Conservation (phyloP, 2,113 vertebrate genomes). For the Columba livia region DNA sequence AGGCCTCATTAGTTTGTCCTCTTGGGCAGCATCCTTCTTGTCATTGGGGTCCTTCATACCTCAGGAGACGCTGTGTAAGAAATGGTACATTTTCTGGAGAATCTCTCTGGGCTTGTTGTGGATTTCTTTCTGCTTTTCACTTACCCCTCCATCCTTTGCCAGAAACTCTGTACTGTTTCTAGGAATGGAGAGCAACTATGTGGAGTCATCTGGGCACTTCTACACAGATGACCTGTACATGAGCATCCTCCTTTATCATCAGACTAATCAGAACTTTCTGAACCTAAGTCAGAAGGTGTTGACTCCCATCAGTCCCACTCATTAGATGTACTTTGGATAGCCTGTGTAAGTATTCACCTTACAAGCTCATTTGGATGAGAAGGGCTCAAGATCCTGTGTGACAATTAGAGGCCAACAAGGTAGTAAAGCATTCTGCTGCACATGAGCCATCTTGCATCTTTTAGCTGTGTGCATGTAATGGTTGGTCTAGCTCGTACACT, state of each 20-base stretch:
- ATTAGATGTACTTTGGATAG: neutral
- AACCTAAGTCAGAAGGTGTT: neutral
- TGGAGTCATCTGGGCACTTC: neutral
- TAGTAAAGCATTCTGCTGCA: neutral
- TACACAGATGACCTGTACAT: neutral
- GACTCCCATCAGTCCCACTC: neutral
- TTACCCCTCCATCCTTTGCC: neutral
- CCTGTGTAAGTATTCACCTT: neutral
- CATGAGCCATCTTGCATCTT: neutral
- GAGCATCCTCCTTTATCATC: neutral
- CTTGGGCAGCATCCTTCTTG: neutral
- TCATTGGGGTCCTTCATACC: neutral
- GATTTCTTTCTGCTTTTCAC: neutral
- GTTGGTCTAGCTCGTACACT: neutral
- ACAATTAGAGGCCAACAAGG: neutral
- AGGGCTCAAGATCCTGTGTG: neutral
- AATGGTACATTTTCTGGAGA: neutral
- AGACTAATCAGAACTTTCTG: neutral
- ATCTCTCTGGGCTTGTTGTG: neutral
- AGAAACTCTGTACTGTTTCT: neutral
- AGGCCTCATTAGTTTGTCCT: neutral
- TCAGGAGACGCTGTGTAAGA: neutral
- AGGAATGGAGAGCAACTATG: neutral
- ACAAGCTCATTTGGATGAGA: neutral
- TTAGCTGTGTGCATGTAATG: neutral